Base-by-base conservation (phyloP, 2,797 vertebrate species). In the Characodon lateralis region DNA sequence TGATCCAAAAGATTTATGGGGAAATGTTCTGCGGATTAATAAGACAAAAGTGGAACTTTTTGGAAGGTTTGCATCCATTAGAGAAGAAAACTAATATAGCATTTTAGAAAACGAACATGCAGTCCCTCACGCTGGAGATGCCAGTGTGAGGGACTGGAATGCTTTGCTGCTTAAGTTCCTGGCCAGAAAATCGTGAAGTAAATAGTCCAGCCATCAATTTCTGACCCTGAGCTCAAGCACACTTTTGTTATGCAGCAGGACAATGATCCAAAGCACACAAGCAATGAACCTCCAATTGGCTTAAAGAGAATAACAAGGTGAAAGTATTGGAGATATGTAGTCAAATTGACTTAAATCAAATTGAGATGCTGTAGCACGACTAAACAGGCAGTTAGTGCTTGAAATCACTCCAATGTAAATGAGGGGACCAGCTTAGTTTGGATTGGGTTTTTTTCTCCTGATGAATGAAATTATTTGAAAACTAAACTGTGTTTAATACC, bases 391-490 rank as follows among this genome's bases (percentile, higher is more conserved):
- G 24, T 56, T 56, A 51, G 50, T 18, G 14, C 13, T 51, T 16
- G 14, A 51, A 51, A 51, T 51, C 50, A 14, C 16, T 18, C 50
- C 50, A 51, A 18, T 50, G 48, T 22, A 20, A 55, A 20, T 55
- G 24, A 55, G 6, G 48, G 48, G 48, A 14, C 14, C 14, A 50
- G 48, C 14, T 50, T 50, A 16, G 48, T 18, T 51, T 51, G 50
- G 50, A 51, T 35, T 35, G 13, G 4, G 76, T 77, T 53, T n/a
- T 6, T 66, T 81, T 24, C 43, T 46, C 53, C 63, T 39, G 28
- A 56, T n/a, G 55, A 56, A 56, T 56, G 5, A 59, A 59, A 14
- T 28, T 26, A 59, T 28, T 28, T 26, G 58, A 13, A 26, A 59
- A 59, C 58, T 59, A 59, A 59, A 59, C n/a, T 59, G 20, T 3